Conservation (phyloP, 2,888 invertebrate species). For the Argyra leucocephala region DNA sequence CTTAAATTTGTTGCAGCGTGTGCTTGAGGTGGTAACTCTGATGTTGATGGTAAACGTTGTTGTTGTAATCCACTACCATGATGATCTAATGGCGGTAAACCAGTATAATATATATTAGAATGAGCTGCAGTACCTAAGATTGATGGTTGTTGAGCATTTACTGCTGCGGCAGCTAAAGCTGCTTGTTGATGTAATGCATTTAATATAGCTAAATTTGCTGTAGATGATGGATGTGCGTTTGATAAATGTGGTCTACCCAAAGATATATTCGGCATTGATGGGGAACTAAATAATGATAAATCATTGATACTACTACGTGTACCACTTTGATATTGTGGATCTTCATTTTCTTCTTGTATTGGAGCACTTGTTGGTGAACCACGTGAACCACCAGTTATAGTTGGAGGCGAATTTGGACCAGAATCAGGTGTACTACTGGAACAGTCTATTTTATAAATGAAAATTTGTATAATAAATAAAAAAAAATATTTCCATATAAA, state of each 20-base stretch:
- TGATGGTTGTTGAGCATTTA: constrained; percentile 7
- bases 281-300: constrained; percentile 79
- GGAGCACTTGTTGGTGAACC: constrained; percentile 60
- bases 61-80: constrained; percentile 35
- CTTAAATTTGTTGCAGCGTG: constrained; percentile 34
- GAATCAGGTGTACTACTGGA: constrained; percentile 59
- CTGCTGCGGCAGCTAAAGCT: constrained; percentile 13
- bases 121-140: constrained; percentile 27
- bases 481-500: too few relatives aligned
- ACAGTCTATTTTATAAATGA: constrained; percentile 45
- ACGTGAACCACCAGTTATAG: constrained; percentile 49
- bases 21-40: constrained; percentile 39
- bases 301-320: constrained; percentile 61
- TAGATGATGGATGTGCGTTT: constrained; percentile 33
- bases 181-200: constrained; percentile 37
- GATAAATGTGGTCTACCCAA: constrained; percentile 69
- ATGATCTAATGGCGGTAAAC: constrained; percentile 35
- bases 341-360: constrained; percentile 75
- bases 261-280: constrained; percentile 95
- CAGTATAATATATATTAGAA: constrained; percentile 31
- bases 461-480: too few relatives aligned
- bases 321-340: constrained; percentile 52
- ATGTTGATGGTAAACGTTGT: constrained; percentile 26
- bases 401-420: constrained; percentile 66
- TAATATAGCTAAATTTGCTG: constrained; percentile 36